phyloP scores from a whole-genome alignment of 2,113 vertebrate genomes.

The Amblyornis subalaris region DNA sequence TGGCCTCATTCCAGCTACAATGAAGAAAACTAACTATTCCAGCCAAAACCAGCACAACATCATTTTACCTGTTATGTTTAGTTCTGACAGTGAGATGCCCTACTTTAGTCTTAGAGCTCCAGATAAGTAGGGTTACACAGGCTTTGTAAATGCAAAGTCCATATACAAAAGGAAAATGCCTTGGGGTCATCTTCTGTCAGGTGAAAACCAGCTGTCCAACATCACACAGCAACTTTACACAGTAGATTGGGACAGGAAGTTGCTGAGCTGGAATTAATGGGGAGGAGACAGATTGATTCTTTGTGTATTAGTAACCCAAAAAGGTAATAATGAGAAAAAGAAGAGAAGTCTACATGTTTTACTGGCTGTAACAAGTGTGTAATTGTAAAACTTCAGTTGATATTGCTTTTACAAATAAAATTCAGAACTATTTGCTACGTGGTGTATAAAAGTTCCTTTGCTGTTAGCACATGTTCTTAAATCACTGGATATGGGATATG shows the following conservation, averaged over 20 bases:
- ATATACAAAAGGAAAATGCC: neutral
- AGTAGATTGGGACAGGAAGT: neutral
- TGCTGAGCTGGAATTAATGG: neutral
- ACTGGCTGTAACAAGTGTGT: neutral
- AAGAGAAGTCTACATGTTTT: neutral
- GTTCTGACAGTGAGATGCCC: neutral
- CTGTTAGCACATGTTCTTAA: neutral
- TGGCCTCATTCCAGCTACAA: neutral
- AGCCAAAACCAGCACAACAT: neutral
- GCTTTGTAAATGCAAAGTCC: neutral
- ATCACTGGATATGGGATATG: neutral
- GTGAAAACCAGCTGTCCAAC: neutral
- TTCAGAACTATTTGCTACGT: neutral
- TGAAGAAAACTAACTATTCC: neutral
- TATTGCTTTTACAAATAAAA: neutral
- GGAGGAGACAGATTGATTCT: neutral
- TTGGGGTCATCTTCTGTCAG: neutral
- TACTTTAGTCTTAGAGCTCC: neutral
- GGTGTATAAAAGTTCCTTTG: neutral
- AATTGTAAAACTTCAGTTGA: neutral
- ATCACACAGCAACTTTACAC: neutral
- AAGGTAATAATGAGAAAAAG: neutral
- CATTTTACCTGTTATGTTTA: neutral
- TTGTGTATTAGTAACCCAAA: neutral
- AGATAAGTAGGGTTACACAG: rapidly evolving